Evolutionary conservation across 2,888 invertebrate species (phyloP).

Genomic region (Spisula subtruncata): DNA sequence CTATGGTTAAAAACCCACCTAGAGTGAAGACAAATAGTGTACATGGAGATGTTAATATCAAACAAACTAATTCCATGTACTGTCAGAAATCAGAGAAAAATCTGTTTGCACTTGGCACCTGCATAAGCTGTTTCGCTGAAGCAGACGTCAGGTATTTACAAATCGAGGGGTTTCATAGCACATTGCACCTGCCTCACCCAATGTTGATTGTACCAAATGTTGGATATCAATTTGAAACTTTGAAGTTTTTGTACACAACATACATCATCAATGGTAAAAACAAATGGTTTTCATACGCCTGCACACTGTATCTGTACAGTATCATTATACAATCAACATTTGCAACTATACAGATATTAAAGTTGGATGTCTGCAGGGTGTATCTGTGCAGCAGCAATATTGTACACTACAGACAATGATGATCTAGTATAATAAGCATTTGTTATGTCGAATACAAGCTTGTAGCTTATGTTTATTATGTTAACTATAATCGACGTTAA

Average conservation of each 20-base stretch:
- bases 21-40: not conserved
- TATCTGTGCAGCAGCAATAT: too few relatives aligned
- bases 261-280: slow-evolving; percentile 8
- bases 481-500: too few relatives aligned
- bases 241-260: not conserved
- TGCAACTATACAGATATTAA: not conserved
- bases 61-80: not conserved
- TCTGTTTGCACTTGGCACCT: slow-evolving; percentile 28
- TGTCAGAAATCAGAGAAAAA: slow-evolving; percentile 3
- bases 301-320: not conserved
- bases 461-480: too few relatives aligned
- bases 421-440: too few relatives aligned
- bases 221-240: slow-evolving; percentile 3
- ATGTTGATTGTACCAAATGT: slow-evolving; percentile 4
- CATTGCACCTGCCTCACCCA: not conserved
- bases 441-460: too few relatives aligned
- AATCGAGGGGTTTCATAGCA: not conserved
- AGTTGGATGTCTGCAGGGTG: not conserved
- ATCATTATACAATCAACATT: not conserved
- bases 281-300: not conserved
- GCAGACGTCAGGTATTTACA: not conserved
- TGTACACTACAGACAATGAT: too few relatives aligned
- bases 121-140: not conserved
- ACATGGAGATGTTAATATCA: not conserved
- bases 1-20: too few relatives aligned